These are phyloP conservation scores for Hymenochirus boettgeri DNA, from an alignment of 2,113 vertebrate genomes.

Conservation along the genomic window DNA sequence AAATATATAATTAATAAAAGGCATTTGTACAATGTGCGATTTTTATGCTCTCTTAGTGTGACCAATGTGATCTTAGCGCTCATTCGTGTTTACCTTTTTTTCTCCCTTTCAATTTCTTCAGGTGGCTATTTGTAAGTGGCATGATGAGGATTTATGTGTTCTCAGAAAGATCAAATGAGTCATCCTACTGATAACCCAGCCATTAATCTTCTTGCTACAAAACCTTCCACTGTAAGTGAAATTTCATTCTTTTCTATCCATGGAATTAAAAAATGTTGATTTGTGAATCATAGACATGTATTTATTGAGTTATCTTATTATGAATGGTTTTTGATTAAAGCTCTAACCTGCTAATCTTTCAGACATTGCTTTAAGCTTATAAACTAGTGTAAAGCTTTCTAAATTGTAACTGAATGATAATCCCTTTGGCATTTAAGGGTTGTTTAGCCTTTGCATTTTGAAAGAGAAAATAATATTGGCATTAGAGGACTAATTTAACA, in stretches of 20 bases:
- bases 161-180: conserved; percentile 67
- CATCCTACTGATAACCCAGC: conserved; percentile 67
- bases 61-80: too few relatives aligned
- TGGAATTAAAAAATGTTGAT: background rate
- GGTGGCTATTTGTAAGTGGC: conserved; percentile 63
- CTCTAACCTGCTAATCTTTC: background rate
- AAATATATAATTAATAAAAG: too few relatives aligned
- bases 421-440: background rate
- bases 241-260: background rate
- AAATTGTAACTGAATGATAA: background rate
- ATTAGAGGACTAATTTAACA: too few relatives aligned
- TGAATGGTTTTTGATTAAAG: background rate
- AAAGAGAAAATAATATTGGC: background rate
- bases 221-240: conserved; percentile 48
- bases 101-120: conserved; percentile 36
- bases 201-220: conserved; percentile 45
- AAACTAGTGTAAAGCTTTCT: background rate
- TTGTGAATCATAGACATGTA: background rate
- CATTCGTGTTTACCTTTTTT: background rate
- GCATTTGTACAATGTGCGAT: too few relatives aligned
- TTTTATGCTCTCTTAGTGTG: too few relatives aligned
- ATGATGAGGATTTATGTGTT: conserved; percentile 72
- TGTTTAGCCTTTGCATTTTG: background rate
- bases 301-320: background rate
- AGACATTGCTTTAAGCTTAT: background rate